Evolutionary conservation across 2,113 vertebrate genomes (phyloP), one percentile per base, ranked within the genome.

Genomic region (Passer montanus): DNA sequence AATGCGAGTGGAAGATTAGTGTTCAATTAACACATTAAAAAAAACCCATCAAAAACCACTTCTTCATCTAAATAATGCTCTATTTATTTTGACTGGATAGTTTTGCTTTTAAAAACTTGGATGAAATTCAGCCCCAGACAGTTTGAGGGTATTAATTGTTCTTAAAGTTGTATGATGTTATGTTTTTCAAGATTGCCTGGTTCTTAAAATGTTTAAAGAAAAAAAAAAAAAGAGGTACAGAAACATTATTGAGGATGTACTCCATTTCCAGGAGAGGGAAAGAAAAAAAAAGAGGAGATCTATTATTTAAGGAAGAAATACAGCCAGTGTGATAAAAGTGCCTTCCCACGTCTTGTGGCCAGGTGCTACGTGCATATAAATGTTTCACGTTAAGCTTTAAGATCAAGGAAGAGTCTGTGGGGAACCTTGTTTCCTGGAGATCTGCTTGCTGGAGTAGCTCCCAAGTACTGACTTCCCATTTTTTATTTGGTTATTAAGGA

Each of bases 331-430:
- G 97, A 96, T 95, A 93, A 96, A 97, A 96, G 84, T 93, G 90
- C 92, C 92, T 95, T 87, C 95, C 97, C 95, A 95, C 93, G 47
- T 98, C 97, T 97, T 94, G 96, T 97, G 98, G 95, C 96, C 97
- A 98, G 97, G 98, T 98, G 95, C 97, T 97, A 95, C 46, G 43
- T 97, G 98, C 98, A 98, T 98, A 98, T 97, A 98, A 98, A 98
- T 98, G 98, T 98, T 98, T 98, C 97, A 98, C 94, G 95, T 98
- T 97, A 96, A 98, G 97, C 96, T 98, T 98, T 98, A 97, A 98
- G 97, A 98, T 98, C 98, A 98, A 98, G 98, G 97, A 93, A 88
- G 93, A 96, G 87, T 97, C 98, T 97, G 96, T 93, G 93, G 98
- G 98, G 98, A 98, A 78, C 81, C 97, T 97, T 97, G 97, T 97